Percentiles rank a stretch among this genome's conserved stretches.
These are phyloP conservation scores for Rallus limicola DNA, from an alignment of 2,113 vertebrate species.

Conservation along the genomic window DNA sequence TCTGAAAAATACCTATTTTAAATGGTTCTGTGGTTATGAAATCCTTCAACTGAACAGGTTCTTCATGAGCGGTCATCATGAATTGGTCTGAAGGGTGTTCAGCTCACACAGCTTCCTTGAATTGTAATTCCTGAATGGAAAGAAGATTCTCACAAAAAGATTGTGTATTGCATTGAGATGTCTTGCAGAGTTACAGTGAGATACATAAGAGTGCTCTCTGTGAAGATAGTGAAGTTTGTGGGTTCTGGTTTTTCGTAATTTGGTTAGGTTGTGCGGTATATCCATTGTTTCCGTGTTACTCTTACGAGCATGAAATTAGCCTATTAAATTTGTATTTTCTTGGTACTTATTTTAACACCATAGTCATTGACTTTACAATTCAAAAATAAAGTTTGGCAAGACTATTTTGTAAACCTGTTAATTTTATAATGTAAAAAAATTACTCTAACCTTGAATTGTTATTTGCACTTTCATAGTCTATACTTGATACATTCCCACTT, in stretches of 20 bases:
- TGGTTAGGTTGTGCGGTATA: slow-evolving; percentile 72
- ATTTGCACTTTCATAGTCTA: slow-evolving; percentile 99
- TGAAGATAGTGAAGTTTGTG: slow-evolving; percentile 70
- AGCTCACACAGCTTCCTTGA: slow-evolving; percentile 65
- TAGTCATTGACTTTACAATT: slow-evolving; percentile 81
- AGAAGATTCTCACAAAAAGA: slow-evolving; percentile 52
- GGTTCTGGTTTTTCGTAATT: slow-evolving; percentile 69
- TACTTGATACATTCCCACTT: slow-evolving; percentile 99
- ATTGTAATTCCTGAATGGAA: slow-evolving; percentile 60
- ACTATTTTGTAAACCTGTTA: slow-evolving; percentile 94
- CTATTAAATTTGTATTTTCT: slow-evolving; percentile 85
- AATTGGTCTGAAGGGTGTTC: slow-evolving; percentile 71
- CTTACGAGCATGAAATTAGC: slow-evolving; percentile 81
- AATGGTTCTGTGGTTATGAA: slow-evolving; percentile 51
- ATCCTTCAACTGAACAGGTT: slow-evolving; percentile 62
- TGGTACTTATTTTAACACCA: slow-evolving; percentile 83
- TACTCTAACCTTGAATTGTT: slow-evolving; percentile 96
- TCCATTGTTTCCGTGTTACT: slow-evolving; percentile 76
- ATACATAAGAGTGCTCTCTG: slow-evolving; percentile 73
- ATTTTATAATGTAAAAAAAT: slow-evolving; percentile 94
- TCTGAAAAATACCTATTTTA: slow-evolving; percentile 46
- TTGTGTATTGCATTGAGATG: slow-evolving; percentile 66
- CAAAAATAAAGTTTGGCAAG: slow-evolving; percentile 83
- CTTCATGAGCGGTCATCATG: slow-evolving; percentile 44
- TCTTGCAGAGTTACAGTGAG: slow-evolving; percentile 71